Percentiles rank a stretch among this genome's conserved stretches.
phyloP scores from a whole-genome alignment of 2,888 invertebrate genomes.

The Drosophila cognata region DNA sequence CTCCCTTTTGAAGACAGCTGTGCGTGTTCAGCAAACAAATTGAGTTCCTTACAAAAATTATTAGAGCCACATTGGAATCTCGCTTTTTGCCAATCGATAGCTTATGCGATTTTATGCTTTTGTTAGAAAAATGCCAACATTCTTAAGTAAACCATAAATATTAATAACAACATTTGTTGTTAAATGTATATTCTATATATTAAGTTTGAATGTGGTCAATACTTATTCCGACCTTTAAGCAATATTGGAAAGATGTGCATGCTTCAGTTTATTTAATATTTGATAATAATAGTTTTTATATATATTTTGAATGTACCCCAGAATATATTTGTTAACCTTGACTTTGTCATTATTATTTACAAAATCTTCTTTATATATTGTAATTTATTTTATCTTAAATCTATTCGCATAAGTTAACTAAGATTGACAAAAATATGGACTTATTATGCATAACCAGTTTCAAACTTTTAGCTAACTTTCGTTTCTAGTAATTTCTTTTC shows the following conservation, averaged over 20 bases:
- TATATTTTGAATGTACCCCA: neutral
- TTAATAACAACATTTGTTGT: neutral
- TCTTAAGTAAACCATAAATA: neutral
- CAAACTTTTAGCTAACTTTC: neutral
- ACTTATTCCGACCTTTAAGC: neutral
- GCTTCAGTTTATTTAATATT: too few relatives aligned
- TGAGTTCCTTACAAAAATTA: constrained; percentile 18
- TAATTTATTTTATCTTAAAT: neutral
- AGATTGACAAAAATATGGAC: neutral
- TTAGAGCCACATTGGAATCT: constrained; percentile 20
- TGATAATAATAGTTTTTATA: neutral
- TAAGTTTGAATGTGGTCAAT: neutral
- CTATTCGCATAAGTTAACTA: neutral
- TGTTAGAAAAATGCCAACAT: neutral
- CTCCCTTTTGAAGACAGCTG: constrained; percentile 20
- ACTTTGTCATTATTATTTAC: neutral
- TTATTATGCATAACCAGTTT: neutral
- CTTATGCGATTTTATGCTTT: neutral
- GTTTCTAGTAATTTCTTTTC: constrained; percentile 14
- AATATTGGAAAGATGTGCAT: neutral
- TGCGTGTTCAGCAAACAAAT: constrained; percentile 64
- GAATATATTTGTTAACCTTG: neutral
- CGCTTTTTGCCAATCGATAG: neutral
- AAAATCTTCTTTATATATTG: neutral
- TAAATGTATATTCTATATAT: neutral